Evolutionary conservation across 2,113 vertebrate genomes (phyloP).

Genomic region (Psephotus haematonotus): DNA sequence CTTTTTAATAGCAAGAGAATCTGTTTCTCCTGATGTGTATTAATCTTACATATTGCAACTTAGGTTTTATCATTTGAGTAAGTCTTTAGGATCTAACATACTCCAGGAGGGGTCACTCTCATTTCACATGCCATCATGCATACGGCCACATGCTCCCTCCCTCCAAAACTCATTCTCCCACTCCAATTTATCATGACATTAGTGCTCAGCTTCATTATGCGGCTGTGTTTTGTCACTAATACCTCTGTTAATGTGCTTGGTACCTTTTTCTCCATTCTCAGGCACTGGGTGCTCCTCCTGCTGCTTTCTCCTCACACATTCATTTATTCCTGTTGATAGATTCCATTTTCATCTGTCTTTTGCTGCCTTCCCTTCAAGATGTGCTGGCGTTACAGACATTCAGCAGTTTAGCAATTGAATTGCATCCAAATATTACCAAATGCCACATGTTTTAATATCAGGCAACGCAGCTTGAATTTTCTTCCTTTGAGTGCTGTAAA

Average conservation of each 20-base stretch:
- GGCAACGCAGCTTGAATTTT: slow-evolving; percentile 43
- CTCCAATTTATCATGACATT: neutral
- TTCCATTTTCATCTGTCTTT: slow-evolving; percentile 55
- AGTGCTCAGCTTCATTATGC: neutral
- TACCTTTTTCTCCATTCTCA: neutral
- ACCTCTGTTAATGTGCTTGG: neutral
- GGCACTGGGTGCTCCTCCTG: slow-evolving; percentile 2
- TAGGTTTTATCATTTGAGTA: neutral
- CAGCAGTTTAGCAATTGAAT: slow-evolving; percentile 44
- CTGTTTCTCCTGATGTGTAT: neutral
- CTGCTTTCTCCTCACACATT: slow-evolving; percentile 49
- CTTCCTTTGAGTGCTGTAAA: slow-evolving; percentile 18
- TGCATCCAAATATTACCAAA: slow-evolving; percentile 52
- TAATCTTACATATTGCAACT: neutral
- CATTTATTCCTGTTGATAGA: slow-evolving; percentile 60
- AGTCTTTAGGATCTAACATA: neutral
- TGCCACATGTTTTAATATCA: slow-evolving; percentile 57
- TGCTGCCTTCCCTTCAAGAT: slow-evolving; percentile 55
- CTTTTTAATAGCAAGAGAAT: neutral
- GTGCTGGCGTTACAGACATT: slow-evolving; percentile 38
- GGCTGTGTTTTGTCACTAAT: neutral
- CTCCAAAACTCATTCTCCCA: neutral
- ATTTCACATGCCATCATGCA: neutral
- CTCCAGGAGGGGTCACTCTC: neutral
- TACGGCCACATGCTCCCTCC: neutral